Evolutionary conservation across 2,113 vertebrate species (phyloP).

Genomic region (Myiozetetes cayanensis): DNA sequence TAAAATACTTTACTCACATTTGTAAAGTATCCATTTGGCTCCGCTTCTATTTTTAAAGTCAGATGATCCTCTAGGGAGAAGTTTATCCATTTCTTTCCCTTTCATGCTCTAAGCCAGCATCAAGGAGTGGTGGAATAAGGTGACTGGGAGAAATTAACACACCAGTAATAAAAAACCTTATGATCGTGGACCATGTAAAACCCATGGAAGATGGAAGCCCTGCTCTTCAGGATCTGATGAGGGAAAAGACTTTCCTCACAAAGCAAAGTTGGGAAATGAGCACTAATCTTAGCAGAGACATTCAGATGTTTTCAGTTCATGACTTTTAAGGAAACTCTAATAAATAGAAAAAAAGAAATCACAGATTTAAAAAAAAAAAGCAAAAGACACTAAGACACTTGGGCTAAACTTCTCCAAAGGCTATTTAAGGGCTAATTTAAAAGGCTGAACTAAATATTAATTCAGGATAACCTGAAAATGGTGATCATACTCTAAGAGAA

Average conservation of each 20-base stretch:
- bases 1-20: not conserved
- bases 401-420: not conserved
- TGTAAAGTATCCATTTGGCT: not conserved
- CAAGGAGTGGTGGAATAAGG: not conserved
- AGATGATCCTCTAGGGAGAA: not conserved
- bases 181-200: not conserved
- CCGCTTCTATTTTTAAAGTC: not conserved
- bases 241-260: not conserved
- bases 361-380: not conserved
- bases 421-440: not conserved
- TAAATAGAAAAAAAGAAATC: not conserved
- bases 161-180: not conserved
- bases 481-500: not conserved
- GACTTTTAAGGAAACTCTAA: not conserved
- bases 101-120: not conserved
- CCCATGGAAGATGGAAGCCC: not conserved
- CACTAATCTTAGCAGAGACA: not conserved
- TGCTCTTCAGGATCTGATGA: not conserved
- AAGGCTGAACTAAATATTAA: not conserved
- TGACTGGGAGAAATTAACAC: not conserved
- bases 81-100: not conserved
- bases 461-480: not conserved
- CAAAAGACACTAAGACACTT: not conserved
- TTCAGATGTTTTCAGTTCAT: not conserved
- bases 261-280: not conserved